Evolutionary conservation across 2,888 invertebrate genomes (phyloP).

Genomic region (Apomyelois bistriatella): DNA sequence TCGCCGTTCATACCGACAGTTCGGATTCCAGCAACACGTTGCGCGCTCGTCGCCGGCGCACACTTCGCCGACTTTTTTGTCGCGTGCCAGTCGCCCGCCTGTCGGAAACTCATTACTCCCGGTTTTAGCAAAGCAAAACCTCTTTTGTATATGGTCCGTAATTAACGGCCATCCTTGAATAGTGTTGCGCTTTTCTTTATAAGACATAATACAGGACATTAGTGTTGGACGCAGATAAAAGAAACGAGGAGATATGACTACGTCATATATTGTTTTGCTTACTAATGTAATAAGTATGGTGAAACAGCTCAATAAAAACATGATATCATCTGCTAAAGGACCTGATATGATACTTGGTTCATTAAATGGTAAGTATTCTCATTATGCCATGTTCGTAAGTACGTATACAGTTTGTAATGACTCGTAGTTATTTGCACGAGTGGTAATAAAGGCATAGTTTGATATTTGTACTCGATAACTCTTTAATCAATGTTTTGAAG

Average conservation of each 20-base stretch:
- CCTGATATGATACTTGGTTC: too few relatives aligned
- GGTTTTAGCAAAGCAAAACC: background rate
- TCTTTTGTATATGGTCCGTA: slow-evolving; percentile 6
- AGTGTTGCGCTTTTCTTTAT: slow-evolving; percentile 1
- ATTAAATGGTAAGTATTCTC: too few relatives aligned
- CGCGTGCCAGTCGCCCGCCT: slow-evolving; percentile 3
- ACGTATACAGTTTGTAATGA: too few relatives aligned
- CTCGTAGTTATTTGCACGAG: too few relatives aligned
- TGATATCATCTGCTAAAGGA: too few relatives aligned
- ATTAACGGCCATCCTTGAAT: slow-evolving; percentile 6
- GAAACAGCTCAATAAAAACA: background rate
- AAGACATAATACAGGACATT: slow-evolving; percentile 7
- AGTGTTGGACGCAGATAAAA: background rate
- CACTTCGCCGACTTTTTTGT: slow-evolving; percentile 6
- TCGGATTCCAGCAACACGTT: background rate
- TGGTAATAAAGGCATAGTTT: too few relatives aligned
- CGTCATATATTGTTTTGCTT: background rate
- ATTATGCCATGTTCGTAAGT: too few relatives aligned
- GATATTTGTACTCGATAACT: too few relatives aligned
- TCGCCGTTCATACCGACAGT: background rate
- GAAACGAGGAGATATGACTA: background rate
- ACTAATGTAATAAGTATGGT: background rate
- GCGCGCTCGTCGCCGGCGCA: slow-evolving; percentile 1
- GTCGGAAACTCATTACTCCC: slow-evolving; percentile 7
- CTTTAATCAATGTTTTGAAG: too few relatives aligned